Evolutionary conservation across 2,888 invertebrate species (phyloP), one percentile per base, ranked within the genome.

Genomic region (Leptopilina syphax): DNA sequence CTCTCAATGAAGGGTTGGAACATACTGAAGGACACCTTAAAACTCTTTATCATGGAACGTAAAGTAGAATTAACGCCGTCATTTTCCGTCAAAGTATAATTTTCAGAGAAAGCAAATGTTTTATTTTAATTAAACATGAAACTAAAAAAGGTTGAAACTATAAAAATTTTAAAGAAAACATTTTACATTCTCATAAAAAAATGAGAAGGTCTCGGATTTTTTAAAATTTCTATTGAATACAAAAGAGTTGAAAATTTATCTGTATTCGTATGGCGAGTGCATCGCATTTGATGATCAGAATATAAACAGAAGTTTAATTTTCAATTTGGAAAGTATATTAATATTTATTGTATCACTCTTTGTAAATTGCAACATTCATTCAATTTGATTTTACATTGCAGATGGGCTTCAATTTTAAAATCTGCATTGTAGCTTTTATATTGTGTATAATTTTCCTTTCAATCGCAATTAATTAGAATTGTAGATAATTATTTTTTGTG

Each of bases 1-100:
- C 73, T 41, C 73, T 73, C 73, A 57, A 57, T 73, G 34, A 73
- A 73, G 73, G 73, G 73, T 73, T 73, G 54, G 34, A 54, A 50
- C 34, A 34, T 34, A 34, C 34, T 57, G 3, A 73, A 54, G 27
- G 54, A 73, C 73, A 73, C 73, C 73, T 73, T 34, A 73, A 73
- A 57, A 73, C 34, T 73, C 54, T 13, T 34, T n/a, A 73, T 73
- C 54, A 34, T 10, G 57, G 4, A n/a, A 57, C 34, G 57, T 73
- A n/a, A 73, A 73, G 54, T 73, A 57, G n/a, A 57, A 73, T 7
- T 73, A 57, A 34, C 54, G 57, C 34, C 57, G 57, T 60, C 41
- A 57, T 41, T 73, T 60, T 57, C 18, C 24, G 8, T 73, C 57
- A 73, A 54, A 24, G 24, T 18, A 34, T 57, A 54, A 57, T 54